Conservation (phyloP, 2,888 invertebrate genomes). For the Cloeon dipterum region DNA sequence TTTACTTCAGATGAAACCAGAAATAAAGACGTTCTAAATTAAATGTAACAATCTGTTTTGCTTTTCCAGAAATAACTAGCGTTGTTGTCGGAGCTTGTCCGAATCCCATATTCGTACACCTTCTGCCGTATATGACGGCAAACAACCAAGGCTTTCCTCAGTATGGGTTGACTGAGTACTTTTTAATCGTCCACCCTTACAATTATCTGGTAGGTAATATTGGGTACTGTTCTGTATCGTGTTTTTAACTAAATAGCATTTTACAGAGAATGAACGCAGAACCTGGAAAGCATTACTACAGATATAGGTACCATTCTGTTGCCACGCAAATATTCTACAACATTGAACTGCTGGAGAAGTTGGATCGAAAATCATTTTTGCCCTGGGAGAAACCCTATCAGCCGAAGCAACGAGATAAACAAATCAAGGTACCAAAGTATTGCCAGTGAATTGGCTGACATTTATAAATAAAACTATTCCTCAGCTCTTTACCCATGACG, state of each 20-base stretch:
- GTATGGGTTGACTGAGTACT: conserved; percentile 36
- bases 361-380: conserved; percentile 37
- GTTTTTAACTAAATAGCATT: too few species aligned
- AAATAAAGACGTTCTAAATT: too few species aligned
- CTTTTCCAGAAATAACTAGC: too few species aligned
- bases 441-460: too few species aligned
- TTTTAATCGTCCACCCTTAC: conserved; percentile 31
- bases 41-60: too few species aligned
- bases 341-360: conserved; percentile 29
- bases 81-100: conserved; percentile 34
- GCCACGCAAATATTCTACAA: conserved; percentile 47
- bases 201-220: conserved; percentile 30
- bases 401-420: conserved; percentile 1
- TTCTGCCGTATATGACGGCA: conserved; percentile 32
- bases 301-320: conserved; percentile 31
- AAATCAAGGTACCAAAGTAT: conserved; percentile 11
- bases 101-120: conserved; percentile 30
- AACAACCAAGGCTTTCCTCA: conserved; percentile 29
- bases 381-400: conserved; percentile 30
- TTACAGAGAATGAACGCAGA: too few species aligned
- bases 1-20: too few species aligned
- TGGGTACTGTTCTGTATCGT: neutral
- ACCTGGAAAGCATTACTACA: conserved; percentile 1
- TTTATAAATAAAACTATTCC: too few species aligned
- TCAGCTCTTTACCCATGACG: too few species aligned